Evolutionary conservation across 2,797 vertebrate species (phyloP), one percentile per base, ranked within the genome.

Genomic region (Syngnathus rostellatus): DNA sequence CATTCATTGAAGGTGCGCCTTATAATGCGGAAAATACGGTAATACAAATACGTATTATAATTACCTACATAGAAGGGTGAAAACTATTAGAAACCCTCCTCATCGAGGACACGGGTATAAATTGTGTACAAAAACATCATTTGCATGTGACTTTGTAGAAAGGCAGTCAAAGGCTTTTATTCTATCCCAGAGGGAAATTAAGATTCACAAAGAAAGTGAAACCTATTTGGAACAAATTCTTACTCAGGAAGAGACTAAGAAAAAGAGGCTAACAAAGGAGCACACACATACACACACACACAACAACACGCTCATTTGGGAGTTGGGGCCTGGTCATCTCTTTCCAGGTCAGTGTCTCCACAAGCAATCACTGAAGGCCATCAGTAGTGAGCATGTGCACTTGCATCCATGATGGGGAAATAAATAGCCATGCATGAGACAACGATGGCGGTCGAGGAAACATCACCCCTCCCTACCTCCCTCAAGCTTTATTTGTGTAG

Each of bases 301-400:
- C 57, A 68, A 43, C 54, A 54, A 60, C 41, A 19, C 6, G 37
- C 64, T 71, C 73, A 39, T 41, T 43, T 71, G 69, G 69, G 71
- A 76, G 64, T 67, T 69, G 14, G 48, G 61, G 37, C 62, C 72
- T 67, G 66, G 75, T 68, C 54, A 73, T 77, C 45, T 65, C 14
- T 81, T 86, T 83, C 73, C 75, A 83, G 79, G 81, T 80, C 81
- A 81, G 71, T 62, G 68, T 82, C 65, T 75, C 68, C 59, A 65
- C 63, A 59, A n/a, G 51, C 68, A 71, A 67, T 62, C 57, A 23
- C 48, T 75, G 73, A 74, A 71, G 64, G 70, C 60, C 68, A 61
- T 78, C 65, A 68, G 50, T 68, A 71, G 61, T 72, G 68, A 76
- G 64, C 68, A 66, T 74, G 72, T 75, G 58, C 62, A 65, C 69